Base-by-base conservation (phyloP, 2,797 vertebrate genomes). In the Hyperoplus lanceolatus region DNA sequence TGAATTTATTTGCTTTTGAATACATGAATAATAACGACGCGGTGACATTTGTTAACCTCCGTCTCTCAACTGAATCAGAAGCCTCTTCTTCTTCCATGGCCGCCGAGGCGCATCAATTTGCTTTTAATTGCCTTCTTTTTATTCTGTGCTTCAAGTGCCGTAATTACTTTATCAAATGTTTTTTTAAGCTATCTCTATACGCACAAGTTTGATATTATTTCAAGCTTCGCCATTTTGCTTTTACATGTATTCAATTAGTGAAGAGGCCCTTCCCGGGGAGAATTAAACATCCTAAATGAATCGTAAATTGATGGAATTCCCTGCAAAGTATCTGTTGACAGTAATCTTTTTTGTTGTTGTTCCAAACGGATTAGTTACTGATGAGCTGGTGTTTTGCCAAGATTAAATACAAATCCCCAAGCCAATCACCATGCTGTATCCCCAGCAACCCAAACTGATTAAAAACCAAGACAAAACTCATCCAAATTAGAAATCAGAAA, bases 1-100 rank as follows among this genome's bases (percentile, higher is more conserved):
- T 94, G 79, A 93, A 95, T 94, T 89, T 92, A 95, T 94, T 94
- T 94, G 90, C 92, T 93, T 94, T 94, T 92, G 93, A 95, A 93
- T 88, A 85, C 88, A 95, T 96, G 92, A 95, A 96, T 96, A 94
- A 95, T 94, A 95, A 96, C 90, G 93, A 85, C 54, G 39, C 71
- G 38, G 9, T 94, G 93, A 91, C 94, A 95, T 94, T 94, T 89
- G 94, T 95, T 94, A 93, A 94, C 93, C 94, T 90, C 90, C 57
- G 78, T 81, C 83, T 85, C 74, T 55, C 67, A 12, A 54, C 70
- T 87, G 84, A 92, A 92, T 89, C 82, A 77, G 21, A 72, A 80
- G 77, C 73, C 81, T 87, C 83, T 72, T 79, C 79, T 82, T 72
- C 73, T 61, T 86, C 80, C 57, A 62, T 14, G 55, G 57, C 45